Base-by-base conservation (phyloP, 2,888 invertebrate genomes). In the Phaedon cochleariae region DNA sequence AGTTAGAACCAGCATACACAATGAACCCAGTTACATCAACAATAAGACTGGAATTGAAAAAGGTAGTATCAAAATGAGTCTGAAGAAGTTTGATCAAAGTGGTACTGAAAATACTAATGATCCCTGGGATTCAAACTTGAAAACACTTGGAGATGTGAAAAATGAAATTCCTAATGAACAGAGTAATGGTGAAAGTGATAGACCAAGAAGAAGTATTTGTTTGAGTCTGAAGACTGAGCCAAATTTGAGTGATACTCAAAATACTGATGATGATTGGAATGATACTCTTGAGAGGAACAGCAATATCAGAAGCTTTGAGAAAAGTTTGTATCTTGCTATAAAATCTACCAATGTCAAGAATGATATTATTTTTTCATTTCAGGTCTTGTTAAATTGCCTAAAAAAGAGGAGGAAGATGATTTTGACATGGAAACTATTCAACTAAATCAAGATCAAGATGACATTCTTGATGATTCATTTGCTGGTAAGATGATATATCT, bases 241-340 rank as follows among this genome's bases (percentile, higher is more conserved):
- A 15, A 41, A 41, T 41, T 45, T 26, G 17, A 57, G 57, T 29
- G 57, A 57, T 57, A 45, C 12, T 21, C 57, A 57, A 57, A 45
- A 57, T 22, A 57, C 57, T 12, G 45, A 57, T 57, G 57, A 57
- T 57, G 41, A 41, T 7, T 57, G 57, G 57, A 45, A 17, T 45
- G 57, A 57, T 46, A 45, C 17, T 20, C 55, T 55, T n/a, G 41
- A 37, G 41, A 7, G 12, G 5, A 1, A 37, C 21, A 12, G 21
- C 21, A 9, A 10, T 37, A n/a, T n/a, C 12, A 20, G 22, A 18
- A 45, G 45, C 22, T 15, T 41, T 41, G 6, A 15, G 2, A n/a
- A 45, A 9, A 15, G 18, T 26, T 31, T n/a, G 18, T 52, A 17
- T 31, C 1, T 15, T 51, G 15, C 17, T 6, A 3, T 52, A 0